Base-by-base conservation (phyloP, 2,888 invertebrate species). In the Eupeodes luniger region DNA sequence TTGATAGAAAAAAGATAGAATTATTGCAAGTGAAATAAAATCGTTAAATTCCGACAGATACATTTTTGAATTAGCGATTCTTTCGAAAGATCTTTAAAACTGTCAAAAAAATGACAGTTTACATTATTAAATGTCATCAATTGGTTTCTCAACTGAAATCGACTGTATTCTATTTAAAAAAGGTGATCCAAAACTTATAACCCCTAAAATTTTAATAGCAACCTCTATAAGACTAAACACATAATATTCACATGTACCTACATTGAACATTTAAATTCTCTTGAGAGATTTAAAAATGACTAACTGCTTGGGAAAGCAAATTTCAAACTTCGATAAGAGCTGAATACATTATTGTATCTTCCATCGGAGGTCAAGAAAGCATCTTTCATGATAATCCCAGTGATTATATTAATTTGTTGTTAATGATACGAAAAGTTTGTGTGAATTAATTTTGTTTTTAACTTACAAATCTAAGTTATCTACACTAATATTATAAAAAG, bases 231-330 rank as follows among this genome's bases (percentile, higher is more conserved):
- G 57, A 57, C 57, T 57, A 1, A 5, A 34, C 27, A 27, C 27
- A 27, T 3, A 27, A 27, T 27, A 27, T 10, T 12, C 0, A 27
- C 11, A 7, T 5, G 5, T 5, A 57, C 12, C 12, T 57, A 0
- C 27, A 64, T 11, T 36, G 53, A 16, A 6, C 27, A 47, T 11
- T 36, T 40, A 16, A 36, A 69, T 36, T 36, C 16, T 53, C 53
- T 36, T 36, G 0, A 16, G 53, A 53, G 53, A 53, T 36, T 49
- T n/a, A 67, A 64, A 34, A 53, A 53, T 69, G 69, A 69, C 69
- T 51, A 53, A 69, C 34, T 36, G 40, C 40, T 53, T 36, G 34
- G 11, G 11, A 36, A 34, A 11, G n/a, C 34, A 53, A 34, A 53
- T 7, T 19, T 64, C 4, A n/a, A 40, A 7, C 7, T 1, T 10